Percentiles rank a stretch among this genome's conserved stretches.
Conservation (phyloP, 2,888 invertebrate species). For the Brenthis daphne region DNA sequence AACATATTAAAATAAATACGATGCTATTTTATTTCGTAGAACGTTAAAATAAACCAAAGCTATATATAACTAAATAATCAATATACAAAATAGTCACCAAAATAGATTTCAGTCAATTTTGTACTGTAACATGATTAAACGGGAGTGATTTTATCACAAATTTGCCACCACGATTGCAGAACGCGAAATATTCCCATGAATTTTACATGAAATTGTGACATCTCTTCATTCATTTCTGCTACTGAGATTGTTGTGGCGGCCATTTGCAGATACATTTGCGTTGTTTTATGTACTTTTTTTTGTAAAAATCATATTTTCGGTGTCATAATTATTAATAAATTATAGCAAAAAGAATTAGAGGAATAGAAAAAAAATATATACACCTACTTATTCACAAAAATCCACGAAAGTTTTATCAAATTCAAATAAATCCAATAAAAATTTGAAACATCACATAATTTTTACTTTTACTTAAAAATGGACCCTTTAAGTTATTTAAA, state of each 20-base stretch:
- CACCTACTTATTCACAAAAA: not conserved
- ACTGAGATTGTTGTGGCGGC: conserved; percentile 48
- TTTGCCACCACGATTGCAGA: conserved; percentile 53
- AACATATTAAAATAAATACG: too few species aligned
- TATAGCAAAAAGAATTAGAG: too few species aligned
- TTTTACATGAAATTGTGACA: conserved; percentile 75
- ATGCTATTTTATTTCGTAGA: too few species aligned
- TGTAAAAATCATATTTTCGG: too few species aligned
- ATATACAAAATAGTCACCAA: not conserved
- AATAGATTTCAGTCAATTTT: conserved; percentile 22
- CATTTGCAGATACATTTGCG: conserved; percentile 31
- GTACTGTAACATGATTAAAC: conserved; percentile 67
- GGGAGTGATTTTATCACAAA: conserved; percentile 72
- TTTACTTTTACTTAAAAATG: conserved; percentile 1
- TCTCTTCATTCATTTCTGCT: conserved; percentile 64
- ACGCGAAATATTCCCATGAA: conserved; percentile 64
- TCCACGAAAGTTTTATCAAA: conserved; percentile 1
- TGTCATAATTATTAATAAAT: too few species aligned
- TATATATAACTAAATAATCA: too few species aligned
- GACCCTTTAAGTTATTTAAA: conserved; percentile 15
- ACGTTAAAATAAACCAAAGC: too few species aligned
- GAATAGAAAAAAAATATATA: too few species aligned
- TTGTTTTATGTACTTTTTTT: too few species aligned
- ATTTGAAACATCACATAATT: conserved; percentile 1
- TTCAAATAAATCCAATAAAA: conserved; percentile 5